phyloP scores from a whole-genome alignment of 2,113 vertebrate species.

The Trichomycterus rosablanca region DNA sequence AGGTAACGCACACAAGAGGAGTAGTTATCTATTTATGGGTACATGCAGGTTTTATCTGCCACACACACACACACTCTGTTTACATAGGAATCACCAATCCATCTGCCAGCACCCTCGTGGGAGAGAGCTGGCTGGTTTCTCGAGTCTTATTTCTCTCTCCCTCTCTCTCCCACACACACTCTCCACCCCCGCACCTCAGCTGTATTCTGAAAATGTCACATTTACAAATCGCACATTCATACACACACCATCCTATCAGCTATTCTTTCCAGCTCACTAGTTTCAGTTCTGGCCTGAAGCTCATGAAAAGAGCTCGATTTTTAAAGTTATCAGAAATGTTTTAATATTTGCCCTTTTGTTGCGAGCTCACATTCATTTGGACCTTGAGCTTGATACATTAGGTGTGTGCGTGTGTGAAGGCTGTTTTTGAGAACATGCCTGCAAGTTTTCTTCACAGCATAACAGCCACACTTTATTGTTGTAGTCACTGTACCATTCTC shows the following conservation, averaged over 20 bases:
- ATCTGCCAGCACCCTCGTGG: background rate
- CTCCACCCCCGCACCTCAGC: background rate
- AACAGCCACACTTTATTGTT: no score
- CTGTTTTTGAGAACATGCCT: no score
- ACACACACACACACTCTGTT: background rate
- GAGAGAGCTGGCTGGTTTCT: background rate
- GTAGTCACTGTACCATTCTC: no score
- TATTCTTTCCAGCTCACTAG: no score
- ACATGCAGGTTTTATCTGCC: background rate
- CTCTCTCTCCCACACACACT: background rate
- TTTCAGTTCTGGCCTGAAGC: no score
- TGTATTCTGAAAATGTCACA: background rate
- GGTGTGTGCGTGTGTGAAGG: no score
- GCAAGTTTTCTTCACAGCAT: no score
- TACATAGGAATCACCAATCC: background rate
- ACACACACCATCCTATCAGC: background rate
- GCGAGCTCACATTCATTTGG: no score
- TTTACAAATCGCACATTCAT: background rate
- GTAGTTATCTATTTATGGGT: background rate
- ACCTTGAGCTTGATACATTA: no score
- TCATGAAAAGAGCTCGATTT: no score
- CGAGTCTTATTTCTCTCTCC: background rate
- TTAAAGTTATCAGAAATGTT: no score
- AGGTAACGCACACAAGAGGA: conserved; percentile 68
- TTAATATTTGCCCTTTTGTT: no score